Base-by-base conservation (phyloP, 1,140 invertebrate genomes). In the Papilio machaon region DNA sequence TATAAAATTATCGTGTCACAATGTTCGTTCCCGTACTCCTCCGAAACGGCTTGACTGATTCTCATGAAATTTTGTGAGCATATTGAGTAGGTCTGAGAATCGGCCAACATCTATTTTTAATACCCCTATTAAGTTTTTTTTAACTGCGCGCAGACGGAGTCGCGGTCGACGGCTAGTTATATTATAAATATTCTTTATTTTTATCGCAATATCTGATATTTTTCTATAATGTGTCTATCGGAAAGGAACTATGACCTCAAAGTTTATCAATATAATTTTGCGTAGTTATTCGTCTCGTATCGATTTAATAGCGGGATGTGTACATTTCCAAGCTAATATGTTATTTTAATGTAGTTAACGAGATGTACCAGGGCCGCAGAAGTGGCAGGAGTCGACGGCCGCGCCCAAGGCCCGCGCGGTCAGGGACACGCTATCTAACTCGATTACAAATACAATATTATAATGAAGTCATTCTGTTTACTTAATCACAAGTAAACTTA, bases 401-500 rank as follows among this genome's bases (percentile, higher is more conserved):
- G 87, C 88, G 83, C 82, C 89, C 91, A 93, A 92, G 92, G 92
- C 87, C 91, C 87, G 82, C 82, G 75, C 91, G 92, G 90, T 94
- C 92, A 94, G 89, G 92, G 91, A 88, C 91, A 87, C 86, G 83
- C 80, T 86, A 89, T 92, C 88, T 92, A 91, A 91, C 87, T 88
- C 83, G 81, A 90, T 90, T 87, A 85, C 82, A 85, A 85, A 83
- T 84, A 86, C 82, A 80, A 81, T 83, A 82, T 78, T 81, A 73
- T 75, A 85, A 82, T 82, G 49, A 75, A 77, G 78, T 74, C 75
- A 80, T 81, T 58, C 60, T 46, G 60, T 83, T 73, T 79, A 80
- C 82, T 80, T 83, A 79, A 74, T 81, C 17, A 54, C 9, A 58
- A 77, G 13, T 30, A 10, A 58, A n/a, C 75, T 54, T 35, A 77